Base-by-base conservation (phyloP, 2,797 vertebrate genomes). In the Eulemur rubriventer region DNA sequence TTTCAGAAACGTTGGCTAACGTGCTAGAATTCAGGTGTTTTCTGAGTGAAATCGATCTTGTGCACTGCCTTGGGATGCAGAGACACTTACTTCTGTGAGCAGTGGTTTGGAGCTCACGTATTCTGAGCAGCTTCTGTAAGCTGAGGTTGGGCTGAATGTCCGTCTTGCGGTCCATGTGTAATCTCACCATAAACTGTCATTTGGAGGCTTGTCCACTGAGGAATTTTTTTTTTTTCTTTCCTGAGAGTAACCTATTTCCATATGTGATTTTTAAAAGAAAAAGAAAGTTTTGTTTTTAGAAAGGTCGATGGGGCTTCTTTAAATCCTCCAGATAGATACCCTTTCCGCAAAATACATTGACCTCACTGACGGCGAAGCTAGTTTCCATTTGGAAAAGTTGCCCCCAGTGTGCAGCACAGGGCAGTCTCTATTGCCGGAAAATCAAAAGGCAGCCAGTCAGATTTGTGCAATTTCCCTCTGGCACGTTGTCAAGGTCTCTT, bases 401-500 rank as follows among this genome's bases (percentile, higher is more conserved):
- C 28, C n/a, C 61, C 85, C 41, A 41, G 7, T 78, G 72, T 85
- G 80, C 80, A 78, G 38, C 35, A 7, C 30, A 33, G 59, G 33
- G 38, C 79, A 73, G 18, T 61, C 28, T 86, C 14, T 38, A 0
- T 61, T 80, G 70, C 65, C 87, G 79, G 83, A 41, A 93, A 92
- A 81, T 79, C 41, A 83, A n/a, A 96, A 78, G 14, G 73, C 93
- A 82, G 24, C 26, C 75, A 92, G 55, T 38, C 10, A 48, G n/a
- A 43, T 83, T 28, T 81, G 16, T 96, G 26, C 82, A 65, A 16
- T 91, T 95, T 92, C 91, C 96, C 63, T 70, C 65, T 88, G 91
- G 67, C 89, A 50, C 3, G 0, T 43, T 75, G 4, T 95, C 94
- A 89, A 65, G 11, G 43, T 89, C 75, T 79, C 35, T 95, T 83